Evolutionary conservation across 2,797 vertebrate species (phyloP).

Genomic region (Bucorvus abyssinicus): DNA sequence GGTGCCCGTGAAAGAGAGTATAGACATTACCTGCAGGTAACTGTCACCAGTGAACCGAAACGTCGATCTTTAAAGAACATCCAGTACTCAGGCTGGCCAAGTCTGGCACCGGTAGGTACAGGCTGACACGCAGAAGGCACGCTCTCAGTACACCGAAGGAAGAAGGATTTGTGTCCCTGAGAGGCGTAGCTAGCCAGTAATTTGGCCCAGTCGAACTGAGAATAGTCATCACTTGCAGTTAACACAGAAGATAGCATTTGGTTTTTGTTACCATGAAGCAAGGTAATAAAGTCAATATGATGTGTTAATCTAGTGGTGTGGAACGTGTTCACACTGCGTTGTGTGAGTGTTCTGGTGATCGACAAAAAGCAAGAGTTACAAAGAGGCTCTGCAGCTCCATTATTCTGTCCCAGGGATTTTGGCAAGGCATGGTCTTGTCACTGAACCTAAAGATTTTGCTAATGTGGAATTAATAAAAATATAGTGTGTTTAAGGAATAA

Average conservation of each 20-base stretch:
- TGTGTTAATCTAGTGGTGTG: background rate
- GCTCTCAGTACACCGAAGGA: background rate
- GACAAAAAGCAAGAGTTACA: background rate
- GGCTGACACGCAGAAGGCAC: background rate
- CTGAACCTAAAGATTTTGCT: background rate
- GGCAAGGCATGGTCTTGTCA: background rate
- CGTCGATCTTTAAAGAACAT: background rate
- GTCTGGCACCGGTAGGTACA: background rate
- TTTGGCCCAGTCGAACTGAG: background rate
- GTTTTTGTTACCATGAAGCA: background rate
- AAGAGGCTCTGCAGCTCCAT: background rate
- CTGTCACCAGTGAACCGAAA: background rate
- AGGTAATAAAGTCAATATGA: background rate
- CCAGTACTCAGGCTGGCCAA: background rate
- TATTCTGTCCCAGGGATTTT: background rate
- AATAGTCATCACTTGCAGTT: background rate
- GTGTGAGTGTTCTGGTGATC: background rate
- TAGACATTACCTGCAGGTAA: background rate
- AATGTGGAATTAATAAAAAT: background rate
- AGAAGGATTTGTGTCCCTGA: background rate
- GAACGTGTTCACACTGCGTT: background rate
- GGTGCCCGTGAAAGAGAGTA: no score
- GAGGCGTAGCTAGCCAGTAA: background rate
- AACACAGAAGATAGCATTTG: background rate
- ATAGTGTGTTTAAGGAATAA: background rate